Evolutionary conservation across 2,113 vertebrate genomes (phyloP).

Genomic region (Eptesicus fuscus): DNA sequence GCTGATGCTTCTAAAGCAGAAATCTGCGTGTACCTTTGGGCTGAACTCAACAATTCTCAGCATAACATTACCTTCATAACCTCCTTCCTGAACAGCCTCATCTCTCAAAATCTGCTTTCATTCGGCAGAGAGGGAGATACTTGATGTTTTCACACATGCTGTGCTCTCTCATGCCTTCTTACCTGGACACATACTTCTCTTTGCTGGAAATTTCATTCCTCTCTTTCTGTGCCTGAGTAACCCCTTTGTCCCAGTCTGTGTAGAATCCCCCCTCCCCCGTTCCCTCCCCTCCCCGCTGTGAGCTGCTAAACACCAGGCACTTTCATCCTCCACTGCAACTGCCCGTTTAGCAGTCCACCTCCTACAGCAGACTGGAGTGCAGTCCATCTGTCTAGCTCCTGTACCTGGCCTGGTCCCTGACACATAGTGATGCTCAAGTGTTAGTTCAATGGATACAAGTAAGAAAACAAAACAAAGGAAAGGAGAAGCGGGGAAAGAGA

Average conservation of each 20-base stretch:
- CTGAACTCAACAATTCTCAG: background rate
- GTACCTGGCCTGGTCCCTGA: background rate
- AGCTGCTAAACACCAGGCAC: background rate
- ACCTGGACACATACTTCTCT: background rate
- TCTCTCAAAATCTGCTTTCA: background rate
- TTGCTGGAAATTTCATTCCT: background rate
- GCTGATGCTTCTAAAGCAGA: background rate
- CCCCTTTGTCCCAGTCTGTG: background rate
- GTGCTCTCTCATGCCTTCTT: background rate
- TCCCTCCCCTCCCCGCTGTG: too few relatives aligned
- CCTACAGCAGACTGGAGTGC: background rate
- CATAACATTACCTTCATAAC: background rate
- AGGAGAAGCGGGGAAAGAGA: background rate
- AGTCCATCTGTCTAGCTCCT: background rate
- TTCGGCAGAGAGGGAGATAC: background rate
- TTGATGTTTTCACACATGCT: background rate
- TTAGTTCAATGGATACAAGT: background rate
- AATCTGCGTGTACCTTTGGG: background rate
- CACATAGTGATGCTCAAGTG: background rate
- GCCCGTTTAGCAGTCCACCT: background rate
- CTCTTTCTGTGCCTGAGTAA: background rate
- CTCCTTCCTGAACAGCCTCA: background rate
- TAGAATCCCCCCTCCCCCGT: too few relatives aligned
- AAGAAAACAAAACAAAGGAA: background rate
- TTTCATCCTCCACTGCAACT: background rate